Base-by-base conservation (phyloP, 2,888 invertebrate species). In the Diabrotica balteata region DNA sequence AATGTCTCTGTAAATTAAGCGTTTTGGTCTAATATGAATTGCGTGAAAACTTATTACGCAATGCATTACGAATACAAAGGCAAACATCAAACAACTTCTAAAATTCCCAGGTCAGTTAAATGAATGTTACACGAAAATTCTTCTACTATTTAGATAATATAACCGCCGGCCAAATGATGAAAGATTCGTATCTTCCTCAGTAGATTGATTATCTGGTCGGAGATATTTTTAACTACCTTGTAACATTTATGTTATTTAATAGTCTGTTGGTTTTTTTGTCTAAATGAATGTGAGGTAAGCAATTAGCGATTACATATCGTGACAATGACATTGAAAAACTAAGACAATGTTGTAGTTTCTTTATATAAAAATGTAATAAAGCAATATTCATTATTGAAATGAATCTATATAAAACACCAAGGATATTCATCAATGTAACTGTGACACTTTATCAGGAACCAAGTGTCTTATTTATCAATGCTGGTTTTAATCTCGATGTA, bases 101-200 rank as follows among this genome's bases (percentile, higher is more conserved):
- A 54, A 54, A 54, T 54, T 54, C 54, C 54, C 54, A 54, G 54
- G 54, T 54, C 54, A 44, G 54, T 54, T 43, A 52, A 52, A 52
- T 8, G 22, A 52, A 7, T 11, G 22, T 17, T 32, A 54, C 54
- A 54, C 43, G 54, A n/a, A 54, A 54, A 54, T 54, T 54, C 54
- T 42, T 54, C 43, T 11, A 44, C 54, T 44, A 54, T 54, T 43
- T 11, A 43, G 43, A 54, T 54, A n/a, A 43, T 11, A 44, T 42
- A 42, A n/a, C 54, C 54, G 54, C 5, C 10, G 43, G 54, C 42
- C 43, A 43, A 54, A 54, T 54, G 54, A 43, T n/a, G 54, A 54
- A 54, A 54, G 32, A 54, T 17, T 17, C 22, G 7, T 52, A 11
- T 52, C 52, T 54, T 54, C 42, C 10, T 54, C 43, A n/a, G 53